A percentile compares a stretch with the other conserved stretches of the same genome.
Conservation (phyloP, 2,113 vertebrate species). For the Puma concolor region DNA sequence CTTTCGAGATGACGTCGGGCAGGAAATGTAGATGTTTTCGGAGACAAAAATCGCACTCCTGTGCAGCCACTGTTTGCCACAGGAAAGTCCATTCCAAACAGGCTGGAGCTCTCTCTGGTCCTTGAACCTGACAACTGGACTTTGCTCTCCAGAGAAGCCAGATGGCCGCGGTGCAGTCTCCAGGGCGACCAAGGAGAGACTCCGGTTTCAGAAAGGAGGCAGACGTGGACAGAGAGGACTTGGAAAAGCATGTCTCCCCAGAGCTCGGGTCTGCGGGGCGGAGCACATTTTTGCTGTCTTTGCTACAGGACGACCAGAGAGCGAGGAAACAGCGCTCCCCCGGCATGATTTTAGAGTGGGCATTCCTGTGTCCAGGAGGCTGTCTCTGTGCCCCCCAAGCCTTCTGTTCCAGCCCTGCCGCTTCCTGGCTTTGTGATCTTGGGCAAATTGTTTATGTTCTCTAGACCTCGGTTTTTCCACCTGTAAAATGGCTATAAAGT, state of each 20-base stretch:
- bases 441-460: neutral
- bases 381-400: accelerated
- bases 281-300: neutral
- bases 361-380: accelerated
- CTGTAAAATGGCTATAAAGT: neutral
- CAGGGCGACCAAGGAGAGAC: neutral
- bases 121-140: neutral
- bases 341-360: accelerated
- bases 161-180: accelerated
- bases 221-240: accelerated
- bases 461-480: neutral
- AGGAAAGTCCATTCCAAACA: neutral
- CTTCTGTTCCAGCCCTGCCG: too few relatives aligned
- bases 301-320: neutral
- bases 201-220: neutral
- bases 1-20: neutral
- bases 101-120: accelerated
- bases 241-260: accelerated
- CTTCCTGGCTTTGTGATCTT: neutral
- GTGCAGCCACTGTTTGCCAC: neutral
- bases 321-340: accelerated
- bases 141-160: neutral
- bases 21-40: neutral
- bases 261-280: neutral
- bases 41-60: neutral